phyloP scores from a whole-genome alignment of 2,113 vertebrate species.

The Diglossa brunneiventris region DNA sequence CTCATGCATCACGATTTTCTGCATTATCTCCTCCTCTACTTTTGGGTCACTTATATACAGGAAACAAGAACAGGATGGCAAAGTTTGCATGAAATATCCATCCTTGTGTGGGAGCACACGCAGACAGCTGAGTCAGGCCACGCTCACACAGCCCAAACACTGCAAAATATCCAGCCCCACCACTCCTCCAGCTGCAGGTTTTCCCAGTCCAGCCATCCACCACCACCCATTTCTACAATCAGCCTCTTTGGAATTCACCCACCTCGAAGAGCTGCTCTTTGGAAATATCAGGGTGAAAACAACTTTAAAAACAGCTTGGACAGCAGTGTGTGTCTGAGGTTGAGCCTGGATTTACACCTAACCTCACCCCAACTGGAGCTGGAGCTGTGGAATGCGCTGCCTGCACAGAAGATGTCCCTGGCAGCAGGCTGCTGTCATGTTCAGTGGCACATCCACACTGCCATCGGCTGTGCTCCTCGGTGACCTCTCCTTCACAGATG shows the following conservation, averaged over 20 bases:
- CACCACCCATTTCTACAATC: not conserved
- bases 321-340: not conserved
- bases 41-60: not conserved
- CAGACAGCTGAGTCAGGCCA: constrained; percentile 46
- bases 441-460: not conserved
- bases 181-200: not conserved
- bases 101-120: not conserved
- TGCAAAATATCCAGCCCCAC: not conserved
- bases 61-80: constrained; percentile 29
- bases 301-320: not conserved
- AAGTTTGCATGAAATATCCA: constrained; percentile 28
- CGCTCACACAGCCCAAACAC: not conserved
- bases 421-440: not conserved
- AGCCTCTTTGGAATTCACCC: not conserved
- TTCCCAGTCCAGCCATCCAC: not conserved
- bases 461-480: not conserved
- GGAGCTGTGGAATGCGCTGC: not conserved
- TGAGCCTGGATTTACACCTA: not conserved
- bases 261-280: not conserved
- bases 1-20: not conserved
- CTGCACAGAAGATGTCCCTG: not conserved
- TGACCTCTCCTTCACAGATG: not conserved
- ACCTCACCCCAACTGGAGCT: not conserved
- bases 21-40: not conserved
- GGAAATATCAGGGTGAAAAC: not conserved